phyloP scores from a whole-genome alignment of 2,888 invertebrate genomes.

The Polydrusus tereticollis region DNA sequence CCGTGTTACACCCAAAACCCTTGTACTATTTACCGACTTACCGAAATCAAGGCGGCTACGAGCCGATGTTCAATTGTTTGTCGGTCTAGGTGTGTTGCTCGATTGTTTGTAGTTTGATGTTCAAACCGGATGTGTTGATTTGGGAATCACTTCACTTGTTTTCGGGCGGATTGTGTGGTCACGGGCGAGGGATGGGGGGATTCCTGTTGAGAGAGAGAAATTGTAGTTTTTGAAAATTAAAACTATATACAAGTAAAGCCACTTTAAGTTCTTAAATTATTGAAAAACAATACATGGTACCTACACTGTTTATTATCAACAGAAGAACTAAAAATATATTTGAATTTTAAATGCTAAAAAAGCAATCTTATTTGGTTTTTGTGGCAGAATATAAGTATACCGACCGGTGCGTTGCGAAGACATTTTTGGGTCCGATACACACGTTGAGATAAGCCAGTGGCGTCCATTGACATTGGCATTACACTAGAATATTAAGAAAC shows the following conservation, averaged over 20 bases:
- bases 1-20: slow-evolving; percentile 32
- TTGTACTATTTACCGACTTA: slow-evolving; percentile 40
- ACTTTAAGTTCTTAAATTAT: too few relatives aligned
- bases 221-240: too few relatives aligned
- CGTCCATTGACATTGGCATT: background rate
- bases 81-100: slow-evolving; percentile 39
- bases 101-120: slow-evolving; percentile 42
- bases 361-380: background rate
- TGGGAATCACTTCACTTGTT: background rate
- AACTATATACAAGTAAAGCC: too few relatives aligned
- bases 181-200: background rate
- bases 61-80: slow-evolving; percentile 45
- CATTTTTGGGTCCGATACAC: slow-evolving; percentile 8
- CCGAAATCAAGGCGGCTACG: slow-evolving; percentile 43
- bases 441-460: background rate
- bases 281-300: too few relatives aligned
- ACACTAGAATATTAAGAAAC: too few relatives aligned
- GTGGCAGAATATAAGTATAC: background rate
- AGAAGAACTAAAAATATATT: too few relatives aligned
- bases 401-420: background rate
- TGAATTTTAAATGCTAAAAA: slow-evolving; percentile 4
- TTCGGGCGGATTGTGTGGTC: slow-evolving; percentile 12
- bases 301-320: too few relatives aligned
- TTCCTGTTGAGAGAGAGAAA: too few relatives aligned
- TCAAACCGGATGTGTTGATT: slow-evolving; percentile 25